Conservation (phyloP, 2,888 invertebrate genomes). For the Drosophila mercatorum region DNA sequence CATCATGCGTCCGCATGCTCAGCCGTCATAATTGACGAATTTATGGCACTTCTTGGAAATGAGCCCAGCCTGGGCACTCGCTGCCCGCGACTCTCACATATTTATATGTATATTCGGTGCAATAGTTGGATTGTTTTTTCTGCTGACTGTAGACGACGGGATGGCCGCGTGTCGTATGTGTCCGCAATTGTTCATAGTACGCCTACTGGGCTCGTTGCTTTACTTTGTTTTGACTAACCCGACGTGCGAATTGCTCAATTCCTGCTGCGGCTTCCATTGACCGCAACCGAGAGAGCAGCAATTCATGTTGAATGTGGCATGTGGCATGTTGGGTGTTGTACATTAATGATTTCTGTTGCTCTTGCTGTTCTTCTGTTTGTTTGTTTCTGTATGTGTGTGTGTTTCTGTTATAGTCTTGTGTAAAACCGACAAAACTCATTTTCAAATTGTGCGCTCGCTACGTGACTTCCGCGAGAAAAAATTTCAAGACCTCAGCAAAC, state of each 20-base stretch:
- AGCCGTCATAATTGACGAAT: slow-evolving; percentile 80
- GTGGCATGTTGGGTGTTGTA: slow-evolving; percentile 44
- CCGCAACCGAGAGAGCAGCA: slow-evolving; percentile 56
- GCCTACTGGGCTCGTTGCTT: slow-evolving; percentile 61
- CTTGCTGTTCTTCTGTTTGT: slow-evolving; percentile 29
- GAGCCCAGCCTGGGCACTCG: slow-evolving; percentile 23
- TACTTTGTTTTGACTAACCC: slow-evolving; percentile 72
- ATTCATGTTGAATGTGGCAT: slow-evolving; percentile 51
- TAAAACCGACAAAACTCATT: slow-evolving; percentile 81
- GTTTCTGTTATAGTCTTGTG: slow-evolving; percentile 47
- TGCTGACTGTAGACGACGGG: slow-evolving; percentile 31
- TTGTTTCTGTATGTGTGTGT: slow-evolving; percentile 8
- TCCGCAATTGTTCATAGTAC: slow-evolving; percentile 48
- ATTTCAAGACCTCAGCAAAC: slow-evolving; percentile 23
- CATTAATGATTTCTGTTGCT: slow-evolving; percentile 57
- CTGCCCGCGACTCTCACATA: slow-evolving; percentile 4
- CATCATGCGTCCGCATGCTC: slow-evolving; percentile 56
- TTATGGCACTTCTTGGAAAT: slow-evolving; percentile 73
- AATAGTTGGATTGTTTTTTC: slow-evolving; percentile 58
- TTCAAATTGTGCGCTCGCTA: slow-evolving; percentile 75
- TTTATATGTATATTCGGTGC: slow-evolving; percentile 26
- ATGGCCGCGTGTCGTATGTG: slow-evolving; percentile 28
- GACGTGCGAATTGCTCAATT: slow-evolving; percentile 79
- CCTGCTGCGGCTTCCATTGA: slow-evolving; percentile 75
- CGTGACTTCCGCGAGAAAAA: slow-evolving; percentile 76